Conservation (phyloP, 2,113 vertebrate genomes). For the Pholis gunnellus region DNA sequence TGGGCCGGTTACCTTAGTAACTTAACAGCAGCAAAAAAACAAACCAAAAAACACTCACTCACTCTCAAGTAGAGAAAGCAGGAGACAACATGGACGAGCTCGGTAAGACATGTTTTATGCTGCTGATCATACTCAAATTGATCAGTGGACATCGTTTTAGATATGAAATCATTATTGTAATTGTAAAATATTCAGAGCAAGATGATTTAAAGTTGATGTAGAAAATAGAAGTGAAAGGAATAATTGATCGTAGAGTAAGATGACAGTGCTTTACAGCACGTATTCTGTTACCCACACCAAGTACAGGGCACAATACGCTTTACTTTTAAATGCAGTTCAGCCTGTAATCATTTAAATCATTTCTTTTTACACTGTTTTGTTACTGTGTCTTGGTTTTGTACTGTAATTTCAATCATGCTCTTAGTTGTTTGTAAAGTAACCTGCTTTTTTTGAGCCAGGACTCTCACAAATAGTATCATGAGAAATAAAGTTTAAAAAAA, state of each 20-base stretch:
- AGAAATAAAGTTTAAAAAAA: not conserved
- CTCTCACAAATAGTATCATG: not conserved
- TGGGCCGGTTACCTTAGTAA: slow-evolving; percentile 38
- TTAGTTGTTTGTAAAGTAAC: not conserved
- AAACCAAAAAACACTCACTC: not conserved
- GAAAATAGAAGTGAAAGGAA: not conserved
- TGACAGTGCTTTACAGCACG: not conserved
- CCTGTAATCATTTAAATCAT: not conserved
- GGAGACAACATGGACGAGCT: slow-evolving; percentile 76
- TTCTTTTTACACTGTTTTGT: not conserved
- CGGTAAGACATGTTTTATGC: slow-evolving; percentile 63
- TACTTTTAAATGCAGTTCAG: not conserved
- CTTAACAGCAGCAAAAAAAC: slow-evolving; percentile 21
- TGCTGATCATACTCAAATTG: not conserved
- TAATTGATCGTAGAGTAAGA: not conserved
- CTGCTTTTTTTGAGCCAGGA: not conserved
- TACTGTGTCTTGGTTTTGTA: not conserved
- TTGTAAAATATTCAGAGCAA: not conserved
- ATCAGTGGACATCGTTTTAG: not conserved
- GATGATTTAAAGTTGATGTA: not conserved
- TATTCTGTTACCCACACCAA: not conserved
- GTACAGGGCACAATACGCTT: not conserved
- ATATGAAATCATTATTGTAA: not conserved
- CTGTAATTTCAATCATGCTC: not conserved
- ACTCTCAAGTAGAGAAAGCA: slow-evolving; percentile 23